These are phyloP conservation scores for Brachyptera risi DNA, from an alignment of 2,888 invertebrate species.

Conservation along the genomic window DNA sequence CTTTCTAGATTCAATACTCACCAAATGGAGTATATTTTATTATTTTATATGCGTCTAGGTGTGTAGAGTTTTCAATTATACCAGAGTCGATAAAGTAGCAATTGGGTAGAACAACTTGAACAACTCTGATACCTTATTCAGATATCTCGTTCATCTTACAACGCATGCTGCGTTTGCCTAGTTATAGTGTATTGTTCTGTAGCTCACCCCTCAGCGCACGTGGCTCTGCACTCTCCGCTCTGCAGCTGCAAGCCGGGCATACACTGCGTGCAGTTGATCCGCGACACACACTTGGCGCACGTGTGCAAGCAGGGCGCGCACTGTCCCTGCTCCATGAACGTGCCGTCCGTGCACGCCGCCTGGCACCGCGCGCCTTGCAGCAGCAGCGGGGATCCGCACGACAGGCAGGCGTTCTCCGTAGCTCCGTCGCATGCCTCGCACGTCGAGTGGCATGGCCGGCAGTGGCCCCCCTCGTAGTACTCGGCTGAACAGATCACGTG, in stretches of 20 bases:
- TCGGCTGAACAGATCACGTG: constrained; percentile 66
- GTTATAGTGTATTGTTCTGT: no score
- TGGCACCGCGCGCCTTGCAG: constrained; percentile 72
- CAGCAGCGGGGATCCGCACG: constrained; percentile 64
- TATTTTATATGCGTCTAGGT: no score
- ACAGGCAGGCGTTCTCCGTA: constrained; percentile 66
- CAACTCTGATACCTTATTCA: no score
- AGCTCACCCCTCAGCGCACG: constrained; percentile 67
- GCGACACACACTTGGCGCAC: constrained; percentile 70
- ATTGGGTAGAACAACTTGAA: no score
- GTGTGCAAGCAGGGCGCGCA: constrained; percentile 79
- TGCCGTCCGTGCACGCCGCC: constrained; percentile 69
- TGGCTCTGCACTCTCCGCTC: constrained; percentile 75
- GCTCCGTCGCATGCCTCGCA: constrained; percentile 82
- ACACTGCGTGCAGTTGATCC: constrained; percentile 77
- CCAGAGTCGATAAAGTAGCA: no score
- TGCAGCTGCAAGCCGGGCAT: constrained; percentile 71
- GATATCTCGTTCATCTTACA: no score
- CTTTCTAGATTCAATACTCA: no score
- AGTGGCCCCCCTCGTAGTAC: constrained; percentile 66
- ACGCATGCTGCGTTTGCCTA: no score
- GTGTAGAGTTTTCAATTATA: no score
- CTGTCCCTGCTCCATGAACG: constrained; percentile 65
- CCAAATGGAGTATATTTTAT: no score
- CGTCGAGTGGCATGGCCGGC: constrained; percentile 69